A percentile compares a stretch with the other conserved stretches of the same genome.
phyloP scores from a whole-genome alignment of 2,797 vertebrate genomes.

The Taenioides sp. region DNA sequence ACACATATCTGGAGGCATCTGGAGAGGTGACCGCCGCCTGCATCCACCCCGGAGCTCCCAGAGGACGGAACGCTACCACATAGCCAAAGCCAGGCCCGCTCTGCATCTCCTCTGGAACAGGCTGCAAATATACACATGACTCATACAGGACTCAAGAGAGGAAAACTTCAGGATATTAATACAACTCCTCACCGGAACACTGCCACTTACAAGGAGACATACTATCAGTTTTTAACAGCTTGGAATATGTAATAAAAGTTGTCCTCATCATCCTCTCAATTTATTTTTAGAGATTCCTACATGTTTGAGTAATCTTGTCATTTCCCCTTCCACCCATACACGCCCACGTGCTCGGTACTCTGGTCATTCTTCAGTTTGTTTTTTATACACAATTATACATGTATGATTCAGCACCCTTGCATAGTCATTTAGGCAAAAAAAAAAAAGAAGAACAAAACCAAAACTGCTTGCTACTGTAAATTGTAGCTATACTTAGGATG shows the following conservation, averaged over 20 bases:
- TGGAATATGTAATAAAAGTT: not conserved
- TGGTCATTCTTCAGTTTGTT: not conserved
- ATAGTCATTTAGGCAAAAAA: too few species aligned
- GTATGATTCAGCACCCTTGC: too few species aligned
- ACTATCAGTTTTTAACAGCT: not conserved
- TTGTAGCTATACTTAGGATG: too few species aligned
- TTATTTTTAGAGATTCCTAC: not conserved
- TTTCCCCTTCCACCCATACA: not conserved
- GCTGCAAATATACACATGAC: constrained; percentile 68
- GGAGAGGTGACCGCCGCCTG: constrained; percentile 91
- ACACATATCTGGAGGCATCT: constrained; percentile 88
- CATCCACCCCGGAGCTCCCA: constrained; percentile 89
- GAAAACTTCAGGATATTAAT: constrained; percentile 44
- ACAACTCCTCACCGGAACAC: constrained; percentile 33
- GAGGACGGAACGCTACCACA: constrained; percentile 90
- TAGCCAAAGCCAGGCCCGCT: constrained; percentile 92
- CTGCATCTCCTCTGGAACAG: constrained; percentile 91
- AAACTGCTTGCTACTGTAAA: too few species aligned
- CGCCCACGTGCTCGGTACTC: not conserved
- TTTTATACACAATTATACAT: too few species aligned
- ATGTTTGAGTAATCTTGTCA: not conserved
- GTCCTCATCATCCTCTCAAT: not conserved
- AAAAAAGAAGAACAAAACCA: too few species aligned
- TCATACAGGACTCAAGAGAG: constrained; percentile 48
- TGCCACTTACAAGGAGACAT: not conserved